phyloP scores from a whole-genome alignment of 2,888 invertebrate genomes.

The Agonopterix subpropinquella region DNA sequence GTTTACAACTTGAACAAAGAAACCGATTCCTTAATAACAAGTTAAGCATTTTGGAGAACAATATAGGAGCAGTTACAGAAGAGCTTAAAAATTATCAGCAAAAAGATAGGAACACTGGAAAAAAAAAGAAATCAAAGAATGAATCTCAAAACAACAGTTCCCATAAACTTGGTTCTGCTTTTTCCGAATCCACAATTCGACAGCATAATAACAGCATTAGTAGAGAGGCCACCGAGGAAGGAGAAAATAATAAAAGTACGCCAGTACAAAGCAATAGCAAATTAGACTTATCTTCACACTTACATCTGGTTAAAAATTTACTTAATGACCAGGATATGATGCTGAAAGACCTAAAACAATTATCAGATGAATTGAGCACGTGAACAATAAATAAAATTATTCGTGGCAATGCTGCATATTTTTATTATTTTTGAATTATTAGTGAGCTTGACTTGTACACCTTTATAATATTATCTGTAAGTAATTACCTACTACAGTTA shows the following conservation, averaged over 20 bases:
- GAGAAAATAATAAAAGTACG: no score
- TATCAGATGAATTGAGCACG: constrained; percentile 24
- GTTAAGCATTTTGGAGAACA: constrained; percentile 34
- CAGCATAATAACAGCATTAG: background rate
- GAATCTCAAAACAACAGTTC: constrained; percentile 2
- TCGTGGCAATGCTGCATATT: no score
- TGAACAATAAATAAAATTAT: no score
- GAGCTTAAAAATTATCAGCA: constrained; percentile 29
- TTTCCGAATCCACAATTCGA: constrained; percentile 2
- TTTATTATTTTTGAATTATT: no score
- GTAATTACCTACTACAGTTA: no score
- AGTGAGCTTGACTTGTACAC: no score
- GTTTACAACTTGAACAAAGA: constrained; percentile 32
- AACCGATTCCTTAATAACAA: constrained; percentile 41
- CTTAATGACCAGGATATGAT: constrained; percentile 40
- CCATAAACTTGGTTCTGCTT: background rate
- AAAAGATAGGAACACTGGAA: constrained; percentile 17
- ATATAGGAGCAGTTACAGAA: constrained; percentile 24
- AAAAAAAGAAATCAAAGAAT: constrained; percentile 7
- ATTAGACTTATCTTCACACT: constrained; percentile 34
- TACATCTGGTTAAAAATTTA: constrained; percentile 36
- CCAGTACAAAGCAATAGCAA: constrained; percentile 1
- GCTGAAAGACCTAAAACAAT: constrained; percentile 31
- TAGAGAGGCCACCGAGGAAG: no score
- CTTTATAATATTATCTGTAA: no score